Evolutionary conservation across 2,888 invertebrate genomes (phyloP), one percentile per base, ranked within the genome.

Genomic region (Melieria picta): DNA sequence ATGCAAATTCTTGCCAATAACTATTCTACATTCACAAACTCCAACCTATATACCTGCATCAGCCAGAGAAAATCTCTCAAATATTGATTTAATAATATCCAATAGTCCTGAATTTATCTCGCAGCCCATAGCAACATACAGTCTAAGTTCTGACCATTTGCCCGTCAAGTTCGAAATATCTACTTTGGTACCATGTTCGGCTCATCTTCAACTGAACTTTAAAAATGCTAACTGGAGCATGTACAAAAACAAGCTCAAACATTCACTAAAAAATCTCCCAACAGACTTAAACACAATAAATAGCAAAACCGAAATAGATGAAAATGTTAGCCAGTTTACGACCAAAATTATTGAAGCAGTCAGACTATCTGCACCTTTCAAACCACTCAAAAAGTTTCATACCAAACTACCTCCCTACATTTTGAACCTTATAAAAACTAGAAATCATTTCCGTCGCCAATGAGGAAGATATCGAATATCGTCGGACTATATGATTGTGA

Each of bases 161-260:
- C 70, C 70, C 60, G 66, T 57, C 1, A 61, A 11, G 10, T 61
- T 61, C 47, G n/a, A 30, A 61, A 43, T 61, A 3, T 16, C 16
- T 57, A 42, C 30, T 16, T 2, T 16, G 16, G 16, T 16, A 16
- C 16, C 16, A 16, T 2, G 16, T 16, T 16, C 13, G 9, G 5
- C 30, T 42, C 13, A 7, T 42, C 1, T 30, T n/a, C 11, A 13
- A 48, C 55, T 45, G 11, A 61, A 72, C 10, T 72, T 61, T 57
- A 69, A 67, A 63, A 68, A 72, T 30, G 72, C 68, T 4, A 58
- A 72, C 42, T 67, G 67, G 72, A 30, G 46, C 42, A 10, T 50
- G 9, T 67, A 64, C 57, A 48, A n/a, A 30, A 45, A 11, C 9
- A 50, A 4, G 9, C n/a, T 52, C 16, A 47, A 50, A n/a, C 1